Evolutionary conservation across 1,140 invertebrate genomes (phyloP).

Genomic region (Drosophila jambulina): DNA sequence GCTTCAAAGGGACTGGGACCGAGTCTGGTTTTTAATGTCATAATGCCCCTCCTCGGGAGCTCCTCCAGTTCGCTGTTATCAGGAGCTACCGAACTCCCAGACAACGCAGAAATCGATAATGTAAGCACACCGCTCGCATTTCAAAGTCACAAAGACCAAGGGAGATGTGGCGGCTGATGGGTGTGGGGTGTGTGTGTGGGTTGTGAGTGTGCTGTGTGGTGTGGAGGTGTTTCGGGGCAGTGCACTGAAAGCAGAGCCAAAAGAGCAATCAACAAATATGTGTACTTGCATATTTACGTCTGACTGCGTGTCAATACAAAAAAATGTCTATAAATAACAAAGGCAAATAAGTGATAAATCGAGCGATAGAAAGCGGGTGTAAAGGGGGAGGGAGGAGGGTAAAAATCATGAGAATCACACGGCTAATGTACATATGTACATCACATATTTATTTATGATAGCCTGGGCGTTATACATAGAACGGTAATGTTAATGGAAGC

Average conservation of each 20-base stretch:
- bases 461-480: constrained; percentile 46
- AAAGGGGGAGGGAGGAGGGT: background rate
- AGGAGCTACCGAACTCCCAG: constrained; percentile 10
- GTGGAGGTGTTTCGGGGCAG: constrained; percentile 2
- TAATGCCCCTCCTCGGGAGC: constrained; percentile 11
- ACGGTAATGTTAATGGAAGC: constrained; percentile 38
- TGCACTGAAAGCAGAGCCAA: constrained; percentile 20
- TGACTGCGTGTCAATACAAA: constrained; percentile 26
- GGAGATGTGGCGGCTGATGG: constrained; percentile 2
- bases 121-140: constrained; percentile 25
- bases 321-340: constrained; percentile 63
- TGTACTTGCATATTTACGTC: constrained; percentile 32
- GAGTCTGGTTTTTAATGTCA: constrained; percentile 4
- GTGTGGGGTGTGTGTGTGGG: background rate
- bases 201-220: background rate
- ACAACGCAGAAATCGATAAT: constrained; percentile 36
- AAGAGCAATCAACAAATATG: constrained; percentile 32
- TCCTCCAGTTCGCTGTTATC: constrained; percentile 3
- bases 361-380: constrained; percentile 56
- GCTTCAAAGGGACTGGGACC: constrained; percentile 4
- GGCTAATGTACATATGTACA: constrained; percentile 66
- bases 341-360: constrained; percentile 63
- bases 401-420: constrained; percentile 59
- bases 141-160: constrained; percentile 29
- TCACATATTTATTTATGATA: constrained; percentile 63